Conservation (phyloP, 2,797 vertebrate species). For the Pseudomugil tenellus region DNA sequence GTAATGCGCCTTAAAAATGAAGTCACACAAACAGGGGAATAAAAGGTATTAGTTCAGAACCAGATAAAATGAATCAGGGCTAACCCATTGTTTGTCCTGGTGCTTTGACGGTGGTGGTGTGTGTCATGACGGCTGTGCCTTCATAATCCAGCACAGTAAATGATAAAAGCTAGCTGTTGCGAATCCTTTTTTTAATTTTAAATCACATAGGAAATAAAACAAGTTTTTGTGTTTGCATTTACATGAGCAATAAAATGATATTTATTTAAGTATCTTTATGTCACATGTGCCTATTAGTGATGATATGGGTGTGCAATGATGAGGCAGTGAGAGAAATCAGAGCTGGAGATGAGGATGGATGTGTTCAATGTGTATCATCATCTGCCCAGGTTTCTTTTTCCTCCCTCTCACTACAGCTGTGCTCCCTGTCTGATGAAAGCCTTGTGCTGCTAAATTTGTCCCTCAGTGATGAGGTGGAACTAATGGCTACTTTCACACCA, state of each 20-base stretch:
- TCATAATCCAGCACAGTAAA: constrained; percentile 54
- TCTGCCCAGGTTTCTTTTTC: constrained; percentile 75
- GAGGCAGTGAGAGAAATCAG: constrained; percentile 55
- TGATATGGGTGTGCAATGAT: constrained; percentile 48
- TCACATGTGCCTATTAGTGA: constrained; percentile 36
- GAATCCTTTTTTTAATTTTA: constrained; percentile 55
- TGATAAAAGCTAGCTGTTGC: constrained; percentile 54
- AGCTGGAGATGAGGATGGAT: constrained; percentile 54
- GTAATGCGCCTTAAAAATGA: constrained; percentile 59
- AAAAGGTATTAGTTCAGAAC: constrained; percentile 42
- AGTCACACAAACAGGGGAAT: constrained; percentile 45
- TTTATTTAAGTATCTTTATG: constrained; percentile 12
- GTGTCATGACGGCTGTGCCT: constrained; percentile 39
- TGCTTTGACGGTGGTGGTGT: constrained; percentile 47
- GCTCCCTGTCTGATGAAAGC: constrained; percentile 74
- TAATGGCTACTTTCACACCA: constrained; percentile 79
- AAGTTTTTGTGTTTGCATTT: background rate
- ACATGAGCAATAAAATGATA: background rate
- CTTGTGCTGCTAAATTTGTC: constrained; percentile 77
- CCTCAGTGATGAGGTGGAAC: constrained; percentile 83
- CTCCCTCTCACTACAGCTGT: constrained; percentile 78
- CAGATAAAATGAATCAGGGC: constrained; percentile 48
- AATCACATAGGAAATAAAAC: constrained; percentile 34
- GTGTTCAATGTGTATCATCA: constrained; percentile 72
- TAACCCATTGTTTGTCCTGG: constrained; percentile 44